Base-by-base conservation (phyloP, 2,888 invertebrate genomes). In the Anticlea derivata region DNA sequence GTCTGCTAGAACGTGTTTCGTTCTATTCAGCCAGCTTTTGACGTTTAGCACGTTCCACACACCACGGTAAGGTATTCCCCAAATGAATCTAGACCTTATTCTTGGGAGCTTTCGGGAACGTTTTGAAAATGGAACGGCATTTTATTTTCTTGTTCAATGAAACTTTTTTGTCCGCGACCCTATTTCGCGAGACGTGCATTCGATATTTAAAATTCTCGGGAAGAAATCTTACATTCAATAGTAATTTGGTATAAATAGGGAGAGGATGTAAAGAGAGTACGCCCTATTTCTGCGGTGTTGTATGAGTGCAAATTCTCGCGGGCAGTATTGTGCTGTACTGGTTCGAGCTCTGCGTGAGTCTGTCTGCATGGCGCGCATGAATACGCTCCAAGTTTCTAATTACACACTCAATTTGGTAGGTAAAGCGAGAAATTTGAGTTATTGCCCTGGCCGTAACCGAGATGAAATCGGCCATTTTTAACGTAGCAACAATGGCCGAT, bases 281-380 rank as follows among this genome's bases (percentile, higher is more conserved):
- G 81, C 86, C 86, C 85, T 83, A 81, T 85, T 86, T 83, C 83
- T 86, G 88, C 83, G 87, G 88, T 88, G 83, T 83, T 85, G 84
- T 86, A 87, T 83, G 85, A 4, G 17, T 17, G 87, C 87, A 78
- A 88, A 86, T 73, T 86, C 84, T 81, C 76, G 77, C 78, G 73
- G 78, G 75, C 77, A 65, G 55, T 80, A 85, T 82, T 86, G 80
- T 83, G 74, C 76, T 35, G 76, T 80, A 85, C 87, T 86, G 87
- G 88, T 88, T 83, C 61, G 77, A 61, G 62, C 88, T 39, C 88
- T 85, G 87, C 88, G 68, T 87, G 89, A 82, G 79, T 78, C 80
- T 80, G 70, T 71, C 78, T 68, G 70, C 70, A 63, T 70, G 67
- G 68, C 71, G 67, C 70, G 73, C 55, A 73, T 82, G 81, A 83